Evolutionary conservation across 2,113 vertebrate species (phyloP).

Genomic region (human): DNA sequence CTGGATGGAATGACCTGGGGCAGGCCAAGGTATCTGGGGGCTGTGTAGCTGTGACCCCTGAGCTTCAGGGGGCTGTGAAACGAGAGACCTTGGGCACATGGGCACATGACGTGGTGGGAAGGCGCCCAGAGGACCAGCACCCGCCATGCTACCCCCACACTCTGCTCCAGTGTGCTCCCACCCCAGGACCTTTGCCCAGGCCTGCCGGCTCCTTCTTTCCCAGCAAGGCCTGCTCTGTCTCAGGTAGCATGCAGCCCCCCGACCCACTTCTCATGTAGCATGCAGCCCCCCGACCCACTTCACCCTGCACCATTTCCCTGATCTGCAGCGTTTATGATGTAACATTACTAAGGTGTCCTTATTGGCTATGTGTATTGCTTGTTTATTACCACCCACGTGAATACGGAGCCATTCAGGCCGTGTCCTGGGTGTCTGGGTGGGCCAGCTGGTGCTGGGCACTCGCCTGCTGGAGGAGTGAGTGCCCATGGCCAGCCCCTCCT

Average conservation of each 20-base stretch:
- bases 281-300: rapidly evolving
- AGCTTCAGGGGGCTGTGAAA: not conserved
- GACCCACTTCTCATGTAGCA: not conserved
- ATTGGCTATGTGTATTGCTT: not conserved
- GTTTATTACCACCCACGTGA: rapidly evolving
- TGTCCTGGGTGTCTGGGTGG: not conserved
- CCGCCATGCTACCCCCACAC: rapidly evolving
- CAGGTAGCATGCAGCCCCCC: rapidly evolving
- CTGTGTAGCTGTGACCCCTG: too few species aligned
- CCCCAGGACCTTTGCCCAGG: not conserved
- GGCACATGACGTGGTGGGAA: not conserved
- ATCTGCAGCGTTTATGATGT: rapidly evolving
- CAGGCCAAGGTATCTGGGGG: not conserved
- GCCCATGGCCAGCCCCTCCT: rapidly evolving
- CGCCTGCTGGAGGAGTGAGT: not conserved
- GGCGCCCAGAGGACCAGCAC: rapidly evolving
- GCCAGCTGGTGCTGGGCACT: not conserved
- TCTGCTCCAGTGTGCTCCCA: rapidly evolving
- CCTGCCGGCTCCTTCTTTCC: rapidly evolving
- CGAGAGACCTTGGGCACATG: not conserved
- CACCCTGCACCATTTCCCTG: not conserved
- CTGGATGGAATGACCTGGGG: not conserved
- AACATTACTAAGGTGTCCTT: rapidly evolving
- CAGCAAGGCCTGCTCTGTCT: not conserved
- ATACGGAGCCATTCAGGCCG: rapidly evolving